Base-by-base conservation (phyloP, 2,797 vertebrate genomes). In the Neoniphon sammara region DNA sequence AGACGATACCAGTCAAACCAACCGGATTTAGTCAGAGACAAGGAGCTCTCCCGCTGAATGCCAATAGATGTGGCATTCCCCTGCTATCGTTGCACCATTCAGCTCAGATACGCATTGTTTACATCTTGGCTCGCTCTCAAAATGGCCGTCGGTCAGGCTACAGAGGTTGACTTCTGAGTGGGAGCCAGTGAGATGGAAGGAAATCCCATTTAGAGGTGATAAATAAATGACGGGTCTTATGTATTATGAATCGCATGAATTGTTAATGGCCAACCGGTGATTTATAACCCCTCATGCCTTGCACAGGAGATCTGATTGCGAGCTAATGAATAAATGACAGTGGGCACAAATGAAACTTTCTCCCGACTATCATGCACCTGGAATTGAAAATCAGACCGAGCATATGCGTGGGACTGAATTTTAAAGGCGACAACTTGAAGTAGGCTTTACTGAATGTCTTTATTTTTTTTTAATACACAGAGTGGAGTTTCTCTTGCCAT, bases 301-400 rank as follows among this genome's bases (percentile, higher is more conserved):
- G 78, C 74, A 91, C 92, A 91, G 91, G 90, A 92, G 92, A 90
- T 93, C 93, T 92, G 92, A 94, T 95, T 60, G 78, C 87, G 75
- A 91, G 89, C 94, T 96, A 95, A 96, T 97, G 96, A 96, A 96
- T 96, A 96, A 96, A 95, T 96, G 95, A 95, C 94, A 93, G 90
- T 47, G 83, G 84, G 87, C 90, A 90, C 89, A 93, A 95, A 95
- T 95, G 94, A 95, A 95, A 95, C 92, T 90, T 94, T 95, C 63
- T 93, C 89, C 82, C 92, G 89, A 94, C 93, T 91, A 93, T 88
- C 27, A 78, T 59, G 88, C 88, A 87, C 87, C 92, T 89, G 90
- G 78, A 84, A 91, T 89, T 85, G 83, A 86, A 72, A 93, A 82
- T 91, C 89, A 89, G 83, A 61, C 70, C 70, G 66, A 55, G 57